A percentile compares a stretch with the other conserved stretches of the same genome.
These are phyloP conservation scores for Drosophila rellima DNA, from an alignment of 2,888 invertebrate genomes.

Conservation along the genomic window DNA sequence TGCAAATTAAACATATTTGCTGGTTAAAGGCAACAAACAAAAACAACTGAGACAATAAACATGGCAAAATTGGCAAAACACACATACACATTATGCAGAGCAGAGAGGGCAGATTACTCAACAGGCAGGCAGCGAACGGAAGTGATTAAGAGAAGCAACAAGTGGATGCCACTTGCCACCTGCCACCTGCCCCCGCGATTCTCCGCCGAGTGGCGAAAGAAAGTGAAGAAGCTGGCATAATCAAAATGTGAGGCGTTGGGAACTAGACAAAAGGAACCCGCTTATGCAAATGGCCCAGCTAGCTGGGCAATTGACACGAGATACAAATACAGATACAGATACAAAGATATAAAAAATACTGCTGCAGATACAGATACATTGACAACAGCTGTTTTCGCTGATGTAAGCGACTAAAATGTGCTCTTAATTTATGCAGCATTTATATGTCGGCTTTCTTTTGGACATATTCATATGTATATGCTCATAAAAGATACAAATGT, in stretches of 20 bases:
- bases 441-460: constrained; percentile 73
- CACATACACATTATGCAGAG: constrained; percentile 8
- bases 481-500: constrained; percentile 20
- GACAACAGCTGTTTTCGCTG: constrained; percentile 52
- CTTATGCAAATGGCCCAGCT: constrained; percentile 70
- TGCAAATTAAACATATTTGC: constrained; percentile 24
- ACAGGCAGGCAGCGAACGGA: constrained; percentile 66
- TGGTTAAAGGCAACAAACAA: constrained; percentile 18
- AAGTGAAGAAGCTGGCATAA: constrained; percentile 70
- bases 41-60: constrained; percentile 26
- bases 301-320: constrained; percentile 34
- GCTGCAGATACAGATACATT: constrained; percentile 49
- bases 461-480: constrained; percentile 39
- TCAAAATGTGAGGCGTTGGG: constrained; percentile 54
- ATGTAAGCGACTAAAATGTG: constrained; percentile 65
- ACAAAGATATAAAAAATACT: constrained; percentile 7
- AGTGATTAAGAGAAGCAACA: constrained; percentile 72
- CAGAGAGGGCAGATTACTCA: constrained; percentile 60
- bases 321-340: constrained; percentile 28
- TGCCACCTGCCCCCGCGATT: neutral
- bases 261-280: constrained; percentile 67
- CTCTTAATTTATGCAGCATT: constrained; percentile 77
- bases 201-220: constrained; percentile 45
- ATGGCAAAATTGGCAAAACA: constrained; percentile 58
- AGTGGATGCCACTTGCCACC: constrained; percentile 33